Percentiles rank a stretch among this genome's conserved stretches.
These are phyloP conservation scores for Hyposmocoma kahamanoa DNA, from an alignment of 1,140 invertebrate genomes.

Conservation along the genomic window DNA sequence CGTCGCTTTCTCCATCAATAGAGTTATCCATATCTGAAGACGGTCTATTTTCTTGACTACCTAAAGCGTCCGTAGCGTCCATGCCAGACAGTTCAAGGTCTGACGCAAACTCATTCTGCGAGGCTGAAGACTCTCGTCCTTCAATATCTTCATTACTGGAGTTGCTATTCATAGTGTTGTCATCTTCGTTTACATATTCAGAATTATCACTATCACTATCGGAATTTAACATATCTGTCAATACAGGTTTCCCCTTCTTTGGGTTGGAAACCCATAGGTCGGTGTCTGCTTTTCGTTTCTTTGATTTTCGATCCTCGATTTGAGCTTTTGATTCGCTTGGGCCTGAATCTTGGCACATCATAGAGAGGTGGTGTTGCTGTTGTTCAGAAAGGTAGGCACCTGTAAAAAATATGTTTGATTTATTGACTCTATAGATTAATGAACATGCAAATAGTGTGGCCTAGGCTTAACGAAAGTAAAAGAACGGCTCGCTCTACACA, in stretches of 20 bases:
- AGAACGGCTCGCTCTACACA: no score
- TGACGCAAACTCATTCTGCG: conserved; percentile 75
- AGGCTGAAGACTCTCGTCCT: conserved; percentile 71
- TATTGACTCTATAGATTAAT: no score
- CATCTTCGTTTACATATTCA: conserved; percentile 73
- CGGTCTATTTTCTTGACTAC: conserved; percentile 60
- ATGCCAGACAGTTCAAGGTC: conserved; percentile 78
- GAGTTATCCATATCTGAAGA: conserved; percentile 77
- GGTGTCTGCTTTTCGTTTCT: conserved; percentile 64
- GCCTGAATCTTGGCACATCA: conserved; percentile 51
- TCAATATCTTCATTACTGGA: conserved; percentile 62
- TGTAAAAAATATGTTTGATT: conserved; percentile 21
- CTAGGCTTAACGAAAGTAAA: no score
- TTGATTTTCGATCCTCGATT: conserved; percentile 50
- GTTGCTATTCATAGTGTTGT: conserved; percentile 66
- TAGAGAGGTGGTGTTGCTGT: conserved; percentile 62
- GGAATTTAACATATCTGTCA: conserved; percentile 70
- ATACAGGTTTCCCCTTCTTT: conserved; percentile 60
- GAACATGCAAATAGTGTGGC: no score
- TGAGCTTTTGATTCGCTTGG: conserved; percentile 32
- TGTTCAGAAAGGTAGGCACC: conserved; percentile 66
- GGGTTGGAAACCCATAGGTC: conserved; percentile 40
- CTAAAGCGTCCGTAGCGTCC: conserved; percentile 75
- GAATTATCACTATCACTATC: conserved; percentile 79
- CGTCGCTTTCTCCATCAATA: conserved; percentile 75